Evolutionary conservation across 2,888 invertebrate genomes (phyloP), one percentile per base, ranked within the genome.

Genomic region (Thymelicus acteon): DNA sequence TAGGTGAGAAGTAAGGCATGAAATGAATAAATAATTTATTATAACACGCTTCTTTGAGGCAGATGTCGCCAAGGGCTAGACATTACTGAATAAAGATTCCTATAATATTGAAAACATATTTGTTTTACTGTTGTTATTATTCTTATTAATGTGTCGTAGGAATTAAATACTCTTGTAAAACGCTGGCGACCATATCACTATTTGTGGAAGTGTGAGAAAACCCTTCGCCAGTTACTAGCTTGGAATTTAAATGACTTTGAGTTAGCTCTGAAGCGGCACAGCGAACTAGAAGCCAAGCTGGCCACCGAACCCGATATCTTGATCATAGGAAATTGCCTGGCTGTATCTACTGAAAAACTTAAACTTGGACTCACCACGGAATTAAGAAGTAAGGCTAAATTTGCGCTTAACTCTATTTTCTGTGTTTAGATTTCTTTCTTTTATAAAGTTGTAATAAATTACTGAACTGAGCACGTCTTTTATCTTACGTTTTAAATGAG

Each of bases 131-230:
- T 44, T 4, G 85, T 97, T 97, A 87, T 65, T 24, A 8, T 39
- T 49, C n/a, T 49, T 40, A 60, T 19, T 13, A 37, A 54, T 15
- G 44, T 60, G 70, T 88, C 87, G 58, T 82, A 97, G 97, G 98
- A 98, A 86, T 94, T 98, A 66, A 95, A 95, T 57, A 95, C 95
- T 13, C 96, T 98, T 76, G 95, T 98, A 60, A 96, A 97, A 79
- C 95, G 96, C 77, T 98, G 98, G 97, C 95, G 96, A 31, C 97
- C 97, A 0, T 98, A 98, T 86, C 97, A 97, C 83, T 97, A 97
- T 79, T 90, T 98, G 6, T 98, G 98, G 98, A 96, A 97, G 79
- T 97, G 97, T 79, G 97, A 97, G 83, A 96, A 97, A 75, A 96
- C 96, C n/a, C 95, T 96, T 37, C 92, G 97, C 0, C 97, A 97